Percentiles rank a stretch among this genome's conserved stretches.
phyloP scores from a whole-genome alignment of 1,140 invertebrate genomes.

The Lucilia cuprina region DNA sequence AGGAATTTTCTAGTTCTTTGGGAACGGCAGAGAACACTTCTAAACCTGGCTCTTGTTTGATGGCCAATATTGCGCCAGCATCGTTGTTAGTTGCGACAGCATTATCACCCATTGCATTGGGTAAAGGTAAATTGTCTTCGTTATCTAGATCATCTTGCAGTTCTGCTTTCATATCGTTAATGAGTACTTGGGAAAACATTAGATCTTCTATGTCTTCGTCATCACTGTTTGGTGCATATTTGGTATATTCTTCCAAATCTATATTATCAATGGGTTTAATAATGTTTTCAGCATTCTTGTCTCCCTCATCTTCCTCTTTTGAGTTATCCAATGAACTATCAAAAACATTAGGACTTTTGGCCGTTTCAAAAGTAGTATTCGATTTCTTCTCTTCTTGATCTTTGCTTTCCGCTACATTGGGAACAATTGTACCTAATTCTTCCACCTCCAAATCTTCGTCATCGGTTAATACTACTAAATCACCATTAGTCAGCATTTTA shows the following conservation, averaged over 20 bases:
- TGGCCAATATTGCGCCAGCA: background rate
- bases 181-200: constrained; percentile 35
- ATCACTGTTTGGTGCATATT: constrained; percentile 5
- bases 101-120: background rate
- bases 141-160: constrained; percentile 42
- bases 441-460: constrained; percentile 25
- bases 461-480: constrained; percentile 34
- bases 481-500: constrained; percentile 7
- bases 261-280: background rate
- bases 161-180: constrained; percentile 53
- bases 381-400: background rate
- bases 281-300: background rate
- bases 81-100: background rate
- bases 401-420: background rate
- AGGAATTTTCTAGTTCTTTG: constrained; percentile 33
- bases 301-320: background rate
- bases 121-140: constrained; percentile 10
- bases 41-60: constrained; percentile 22
- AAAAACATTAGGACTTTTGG: constrained; percentile 36
- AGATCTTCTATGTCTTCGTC: constrained; percentile 21
- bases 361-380: background rate
- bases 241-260: constrained; percentile 19
- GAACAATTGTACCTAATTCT: background rate
- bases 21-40: background rate
- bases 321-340: constrained; percentile 35